Percentiles rank a stretch among this genome's conserved stretches.
These are phyloP conservation scores for Spatulosminthurus flaviceps DNA, from an alignment of 2,888 invertebrate genomes.

Conservation along the genomic window DNA sequence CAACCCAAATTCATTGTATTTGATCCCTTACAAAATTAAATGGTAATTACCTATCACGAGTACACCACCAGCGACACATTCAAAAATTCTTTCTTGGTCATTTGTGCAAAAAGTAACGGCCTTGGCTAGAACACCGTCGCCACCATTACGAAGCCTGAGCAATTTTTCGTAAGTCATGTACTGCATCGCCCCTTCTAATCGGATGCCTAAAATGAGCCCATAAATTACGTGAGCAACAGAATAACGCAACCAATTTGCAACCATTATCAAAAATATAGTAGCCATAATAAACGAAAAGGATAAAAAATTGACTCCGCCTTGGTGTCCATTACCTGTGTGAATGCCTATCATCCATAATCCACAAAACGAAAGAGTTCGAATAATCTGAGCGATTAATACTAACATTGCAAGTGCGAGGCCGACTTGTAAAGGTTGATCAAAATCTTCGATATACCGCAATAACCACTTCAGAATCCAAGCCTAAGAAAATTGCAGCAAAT, in stretches of 20 bases:
- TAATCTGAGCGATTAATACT: constrained; percentile 65
- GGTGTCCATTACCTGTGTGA: constrained; percentile 64
- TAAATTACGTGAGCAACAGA: too few relatives aligned
- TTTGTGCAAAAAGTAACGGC: constrained; percentile 66
- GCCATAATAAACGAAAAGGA: too few relatives aligned
- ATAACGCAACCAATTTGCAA: too few relatives aligned
- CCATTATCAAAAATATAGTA: too few relatives aligned
- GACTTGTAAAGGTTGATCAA: constrained; percentile 62
- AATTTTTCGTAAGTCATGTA: constrained; percentile 67
- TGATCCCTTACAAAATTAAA: too few relatives aligned
- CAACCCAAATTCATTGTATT: too few relatives aligned
- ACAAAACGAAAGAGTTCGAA: constrained; percentile 65
- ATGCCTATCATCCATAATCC: constrained; percentile 65
- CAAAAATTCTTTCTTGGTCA: constrained; percentile 67
- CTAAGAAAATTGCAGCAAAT: constrained; percentile 39
- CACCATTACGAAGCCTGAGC: constrained; percentile 65
- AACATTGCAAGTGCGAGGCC: constrained; percentile 64
- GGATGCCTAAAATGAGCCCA: constrained; percentile 55
- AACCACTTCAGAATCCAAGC: constrained; percentile 58
- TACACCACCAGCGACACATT: constrained; percentile 66
- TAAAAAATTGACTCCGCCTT: too few relatives aligned
- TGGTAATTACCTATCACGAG: constrained; percentile 63
- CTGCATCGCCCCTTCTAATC: constrained; percentile 65
- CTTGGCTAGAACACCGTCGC: constrained; percentile 67
- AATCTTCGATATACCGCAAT: constrained; percentile 59